Conservation (phyloP, 2,888 invertebrate species). For the Charanyca ferruginea region DNA sequence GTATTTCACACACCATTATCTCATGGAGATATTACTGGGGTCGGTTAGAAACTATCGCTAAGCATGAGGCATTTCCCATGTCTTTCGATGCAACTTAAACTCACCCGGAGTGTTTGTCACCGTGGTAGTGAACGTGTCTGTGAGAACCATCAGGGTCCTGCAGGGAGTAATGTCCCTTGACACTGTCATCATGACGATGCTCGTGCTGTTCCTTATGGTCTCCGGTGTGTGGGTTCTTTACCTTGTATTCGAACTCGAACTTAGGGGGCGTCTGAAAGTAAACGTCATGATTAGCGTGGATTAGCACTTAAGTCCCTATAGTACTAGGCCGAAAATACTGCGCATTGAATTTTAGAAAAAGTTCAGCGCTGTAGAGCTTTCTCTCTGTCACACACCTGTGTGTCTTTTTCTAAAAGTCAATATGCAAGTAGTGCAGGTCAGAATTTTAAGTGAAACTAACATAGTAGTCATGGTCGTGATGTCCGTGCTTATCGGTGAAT, state of each 20-base stretch:
- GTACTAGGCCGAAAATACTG: no score
- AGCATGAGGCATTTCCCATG: no score
- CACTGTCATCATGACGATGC: slow-evolving; percentile 90
- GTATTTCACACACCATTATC: no score
- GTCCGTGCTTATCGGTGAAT: slow-evolving; percentile 53
- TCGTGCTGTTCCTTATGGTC: slow-evolving; percentile 91
- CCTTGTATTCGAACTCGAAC: slow-evolving; percentile 80
- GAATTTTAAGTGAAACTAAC: slow-evolving; percentile 35
- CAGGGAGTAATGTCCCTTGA: slow-evolving; percentile 90
- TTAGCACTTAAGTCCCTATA: background rate
- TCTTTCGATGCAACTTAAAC: background rate
- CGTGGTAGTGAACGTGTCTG: slow-evolving; percentile 88
- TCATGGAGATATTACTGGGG: background rate
- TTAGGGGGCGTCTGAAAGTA: slow-evolving; percentile 59
- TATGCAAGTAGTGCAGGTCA: background rate
- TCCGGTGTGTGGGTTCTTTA: slow-evolving; percentile 89
- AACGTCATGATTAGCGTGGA: background rate
- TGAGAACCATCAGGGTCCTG: slow-evolving; percentile 70
- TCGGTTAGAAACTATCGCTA: background rate
- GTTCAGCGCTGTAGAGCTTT: no score
- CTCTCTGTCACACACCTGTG: no score
- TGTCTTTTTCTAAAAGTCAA: background rate
- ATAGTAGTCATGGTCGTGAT: slow-evolving; percentile 55
- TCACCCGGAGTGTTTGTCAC: slow-evolving; percentile 80
- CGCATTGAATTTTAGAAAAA: no score